These are phyloP conservation scores for Euplexia lucipara DNA, from an alignment of 2,888 invertebrate species.

Conservation along the genomic window DNA sequence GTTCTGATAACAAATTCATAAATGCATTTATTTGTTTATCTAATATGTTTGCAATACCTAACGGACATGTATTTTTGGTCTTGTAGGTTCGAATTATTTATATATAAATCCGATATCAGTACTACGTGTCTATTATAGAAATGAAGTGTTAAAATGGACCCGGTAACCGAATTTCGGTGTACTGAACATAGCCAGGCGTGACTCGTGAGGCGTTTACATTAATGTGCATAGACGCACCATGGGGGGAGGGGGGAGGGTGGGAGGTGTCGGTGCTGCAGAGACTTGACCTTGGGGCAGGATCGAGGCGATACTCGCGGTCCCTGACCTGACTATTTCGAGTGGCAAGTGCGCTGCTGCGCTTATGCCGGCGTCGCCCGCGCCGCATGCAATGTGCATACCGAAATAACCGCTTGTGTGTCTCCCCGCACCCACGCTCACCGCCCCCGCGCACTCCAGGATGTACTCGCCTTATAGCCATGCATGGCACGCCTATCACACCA, in stretches of 20 bases:
- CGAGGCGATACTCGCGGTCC: conserved; percentile 88
- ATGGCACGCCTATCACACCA: conserved; percentile 80
- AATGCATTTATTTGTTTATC: conserved; percentile 56
- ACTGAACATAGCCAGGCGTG: conserved; percentile 70
- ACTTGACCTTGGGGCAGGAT: conserved; percentile 91
- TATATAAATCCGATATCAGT: conserved; percentile 4
- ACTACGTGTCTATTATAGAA: conserved; percentile 39
- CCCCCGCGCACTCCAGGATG: conserved; percentile 78
- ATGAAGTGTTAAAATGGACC: conserved; percentile 59
- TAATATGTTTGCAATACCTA: conserved; percentile 64
- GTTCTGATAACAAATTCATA: conserved; percentile 72
- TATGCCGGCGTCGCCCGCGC: conserved; percentile 62
- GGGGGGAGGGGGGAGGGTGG: conserved; percentile 66
- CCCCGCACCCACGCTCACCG: conserved; percentile 76
- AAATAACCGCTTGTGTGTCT: conserved; percentile 86
- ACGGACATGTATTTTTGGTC: not conserved
- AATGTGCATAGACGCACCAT: conserved; percentile 72
- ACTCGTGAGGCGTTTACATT: conserved; percentile 75
- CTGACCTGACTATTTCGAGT: conserved; percentile 91
- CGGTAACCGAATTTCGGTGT: conserved; percentile 64
- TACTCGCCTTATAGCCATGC: conserved; percentile 80
- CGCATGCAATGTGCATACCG: conserved; percentile 91
- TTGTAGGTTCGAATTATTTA: not conserved
- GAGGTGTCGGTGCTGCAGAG: conserved; percentile 78
- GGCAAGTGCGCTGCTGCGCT: conserved; percentile 88